A percentile compares a stretch with the other conserved stretches of the same genome.
Evolutionary conservation across 2,113 vertebrate genomes (phyloP).

Genomic region (Poecilia latipinna): DNA sequence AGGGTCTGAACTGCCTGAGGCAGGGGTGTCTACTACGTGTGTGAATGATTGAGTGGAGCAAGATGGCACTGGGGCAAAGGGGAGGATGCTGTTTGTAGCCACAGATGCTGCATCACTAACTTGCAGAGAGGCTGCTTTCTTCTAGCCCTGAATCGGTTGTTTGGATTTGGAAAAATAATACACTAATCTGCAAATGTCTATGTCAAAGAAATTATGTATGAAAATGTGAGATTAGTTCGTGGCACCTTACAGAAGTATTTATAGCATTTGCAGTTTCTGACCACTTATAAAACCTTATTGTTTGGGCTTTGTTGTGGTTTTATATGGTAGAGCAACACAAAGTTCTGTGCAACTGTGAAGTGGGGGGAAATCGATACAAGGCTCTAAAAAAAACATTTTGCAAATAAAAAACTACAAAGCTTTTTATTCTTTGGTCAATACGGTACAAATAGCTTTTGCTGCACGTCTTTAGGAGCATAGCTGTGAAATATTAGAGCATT

Average conservation of each 20-base stretch:
- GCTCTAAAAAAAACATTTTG: neutral
- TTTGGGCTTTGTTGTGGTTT: too few relatives aligned
- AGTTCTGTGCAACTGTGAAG: neutral
- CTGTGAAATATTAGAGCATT: neutral
- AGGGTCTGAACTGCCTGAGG: constrained; percentile 38
- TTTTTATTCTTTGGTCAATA: neutral
- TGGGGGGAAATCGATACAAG: neutral
- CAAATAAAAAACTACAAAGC: neutral
- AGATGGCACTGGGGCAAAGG: constrained; percentile 5
- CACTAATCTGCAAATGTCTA: neutral
- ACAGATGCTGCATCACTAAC: constrained; percentile 11
- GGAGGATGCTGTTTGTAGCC: constrained; percentile 24
- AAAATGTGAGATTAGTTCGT: neutral
- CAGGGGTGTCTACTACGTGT: constrained; percentile 21
- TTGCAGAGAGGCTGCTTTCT: constrained; percentile 5
- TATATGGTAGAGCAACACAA: too few relatives aligned
- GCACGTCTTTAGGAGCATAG: neutral
- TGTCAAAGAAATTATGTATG: too few relatives aligned
- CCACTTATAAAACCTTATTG: too few relatives aligned
- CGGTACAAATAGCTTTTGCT: neutral
- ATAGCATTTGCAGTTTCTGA: too few relatives aligned
- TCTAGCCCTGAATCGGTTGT: neutral
- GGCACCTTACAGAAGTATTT: too few relatives aligned
- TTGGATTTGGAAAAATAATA: neutral
- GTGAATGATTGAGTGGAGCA: constrained; percentile 27